A percentile compares a stretch with the other conserved stretches of the same genome.
Evolutionary conservation across 2,797 vertebrate genomes (phyloP).

Genomic region (Tiaroga cobitis): DNA sequence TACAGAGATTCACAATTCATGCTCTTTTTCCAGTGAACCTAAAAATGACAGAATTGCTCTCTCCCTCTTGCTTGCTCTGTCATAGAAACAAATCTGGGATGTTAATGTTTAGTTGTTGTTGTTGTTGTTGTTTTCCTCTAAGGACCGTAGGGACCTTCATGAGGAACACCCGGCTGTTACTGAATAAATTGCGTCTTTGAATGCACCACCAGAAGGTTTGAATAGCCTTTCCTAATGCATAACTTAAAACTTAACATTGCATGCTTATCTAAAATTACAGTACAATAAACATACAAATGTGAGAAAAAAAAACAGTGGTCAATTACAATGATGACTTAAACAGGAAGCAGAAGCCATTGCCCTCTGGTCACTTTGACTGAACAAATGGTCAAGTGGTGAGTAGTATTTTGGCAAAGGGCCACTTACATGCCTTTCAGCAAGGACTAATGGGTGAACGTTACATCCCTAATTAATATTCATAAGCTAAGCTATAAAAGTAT

Average conservation of each 20-base stretch:
- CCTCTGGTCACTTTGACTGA: background rate
- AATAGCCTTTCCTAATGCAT: background rate
- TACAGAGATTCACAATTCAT: background rate
- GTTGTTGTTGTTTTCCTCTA: background rate
- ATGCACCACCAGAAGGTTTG: background rate
- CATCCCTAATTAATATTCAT: background rate
- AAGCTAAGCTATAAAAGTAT: conserved; percentile 3
- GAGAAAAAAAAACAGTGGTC: background rate
- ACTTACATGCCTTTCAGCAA: conserved; percentile 12
- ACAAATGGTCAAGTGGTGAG: background rate
- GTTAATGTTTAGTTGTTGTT: background rate
- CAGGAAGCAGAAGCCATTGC: background rate
- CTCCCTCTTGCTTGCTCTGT: background rate
- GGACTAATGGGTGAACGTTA: background rate
- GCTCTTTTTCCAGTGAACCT: conserved; percentile 21
- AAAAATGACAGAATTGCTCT: background rate
- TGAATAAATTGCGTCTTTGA: background rate
- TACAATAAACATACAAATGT: background rate
- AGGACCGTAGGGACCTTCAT: background rate
- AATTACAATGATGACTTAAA: background rate
- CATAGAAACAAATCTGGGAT: conserved; percentile 3
- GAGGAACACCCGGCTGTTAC: background rate
- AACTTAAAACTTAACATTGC: background rate
- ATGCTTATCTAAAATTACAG: background rate
- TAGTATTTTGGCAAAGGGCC: background rate